Evolutionary conservation across 2,797 vertebrate species (phyloP), one percentile per base, ranked within the genome.

Genomic region (Dipus sagitta): DNA sequence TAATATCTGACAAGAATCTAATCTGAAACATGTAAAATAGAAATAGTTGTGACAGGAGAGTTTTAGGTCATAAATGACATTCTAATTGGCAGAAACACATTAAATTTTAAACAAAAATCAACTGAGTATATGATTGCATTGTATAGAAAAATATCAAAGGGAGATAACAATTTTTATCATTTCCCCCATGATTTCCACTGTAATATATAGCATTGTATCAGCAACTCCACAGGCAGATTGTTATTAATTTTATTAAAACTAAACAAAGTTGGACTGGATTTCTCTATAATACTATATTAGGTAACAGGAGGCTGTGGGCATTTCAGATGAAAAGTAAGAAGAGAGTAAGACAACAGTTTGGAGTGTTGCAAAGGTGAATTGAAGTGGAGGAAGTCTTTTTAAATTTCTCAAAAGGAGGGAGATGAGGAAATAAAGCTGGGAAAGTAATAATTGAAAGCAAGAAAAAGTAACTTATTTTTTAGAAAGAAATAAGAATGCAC

Each of bases 51-150:
- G 14, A 52, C 20, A 15, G 15, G 20, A 28, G n/a, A 90, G 28
- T 94, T 87, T 54, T 2, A 11, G 30, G 8, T 81, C 62, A 32
- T 72, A 30, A 26, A 76, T 15, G 52, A n/a, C 15, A 91, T 82
- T 92, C 18, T 30, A 28, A n/a, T 78, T 47, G 10, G 58, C 26
- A 88, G 32, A 86, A 82, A 23, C 7, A n/a, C 23, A 60, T 70
- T 88, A 65, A 47, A 54, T 52, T 85, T 89, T 91, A 90, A 90
- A 74, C 28, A 65, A 52, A 76, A 65, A 23, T 71, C 3, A 72
- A 4, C 30, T 89, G 8, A 80, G 54, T 91, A n/a, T 81, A n/a
- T 81, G 54, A 75, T 78, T 79, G 34, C 13, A 23, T 67, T 70
- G 28, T 86, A 70, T 38, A 84, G 11, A 91, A 68, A 81, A 81